Base-by-base conservation (phyloP, 2,113 vertebrate genomes). In the Pelusios castaneus region DNA sequence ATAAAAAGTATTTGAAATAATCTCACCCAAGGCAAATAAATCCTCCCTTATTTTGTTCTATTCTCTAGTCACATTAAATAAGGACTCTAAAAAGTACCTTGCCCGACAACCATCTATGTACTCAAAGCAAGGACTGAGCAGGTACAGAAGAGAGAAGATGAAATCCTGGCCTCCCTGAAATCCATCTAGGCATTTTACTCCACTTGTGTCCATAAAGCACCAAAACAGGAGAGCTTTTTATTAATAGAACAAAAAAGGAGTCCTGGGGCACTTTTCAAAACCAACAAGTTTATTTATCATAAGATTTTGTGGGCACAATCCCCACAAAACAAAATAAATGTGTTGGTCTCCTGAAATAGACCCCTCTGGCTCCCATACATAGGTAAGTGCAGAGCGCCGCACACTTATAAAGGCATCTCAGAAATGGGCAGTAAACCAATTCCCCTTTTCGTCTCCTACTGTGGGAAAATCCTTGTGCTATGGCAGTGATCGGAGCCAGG, bases 81-180 rank as follows among this genome's bases (percentile, higher is more conserved):
- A n/a, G n/a, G n/a, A n/a, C n/a, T n/a, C n/a, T n/a, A n/a, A n/a
- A n/a, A n/a, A n/a, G n/a, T n/a, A 27, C 60, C 51, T 27, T 8
- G 1, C 24, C 38, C 84, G 55, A 80, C 34, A 43, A 77, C 0
- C 80, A 73, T 79, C 1, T 0, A 84, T 88, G 38, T 21, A 9
- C 58, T 77, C 83, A 73, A 29, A 16, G 8, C 56, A 52, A 34
- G 63, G 31, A 11, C 8, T 24, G 6, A 0, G 10, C 6, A 43
- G 8, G 63, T 0, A 1, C 0, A 4, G 54, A 5, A 29, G n/a
- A 14, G 52, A 54, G 2, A 47, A 60, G 29, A 1, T 17, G 13
- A 3, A 43, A 5, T 41, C 51, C 45, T 0, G 4, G 5, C 4
- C 19, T 8, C 5, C 10, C 63, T 70, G 63, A 67, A 67, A 70